Evolutionary conservation across 2,797 vertebrate species (phyloP).

Genomic region (Adrianichthys oophorus): DNA sequence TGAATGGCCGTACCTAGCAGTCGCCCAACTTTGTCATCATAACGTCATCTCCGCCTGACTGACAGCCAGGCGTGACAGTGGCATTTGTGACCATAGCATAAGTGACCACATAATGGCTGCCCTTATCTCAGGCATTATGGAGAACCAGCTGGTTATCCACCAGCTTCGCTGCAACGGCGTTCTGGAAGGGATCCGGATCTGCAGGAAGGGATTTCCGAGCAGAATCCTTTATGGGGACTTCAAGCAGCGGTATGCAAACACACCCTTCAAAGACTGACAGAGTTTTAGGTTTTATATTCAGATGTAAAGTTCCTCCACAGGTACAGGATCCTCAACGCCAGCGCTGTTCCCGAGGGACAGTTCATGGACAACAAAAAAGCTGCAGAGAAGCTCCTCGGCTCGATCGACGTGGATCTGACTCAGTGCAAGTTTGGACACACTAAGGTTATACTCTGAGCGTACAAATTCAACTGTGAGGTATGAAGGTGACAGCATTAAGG

Average conservation of each 20-base stretch:
- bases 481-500: neutral
- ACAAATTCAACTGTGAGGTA: neutral
- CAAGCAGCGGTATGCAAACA: conserved; percentile 19
- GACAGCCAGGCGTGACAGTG: no score
- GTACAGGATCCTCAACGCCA: conserved; percentile 81
- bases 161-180: conserved; percentile 66
- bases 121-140: conserved; percentile 6
- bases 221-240: conserved; percentile 63
- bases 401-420: conserved; percentile 83
- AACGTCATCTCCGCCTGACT: no score
- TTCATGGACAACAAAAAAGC: conserved; percentile 87
- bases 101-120: no score
- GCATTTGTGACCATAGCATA: no score
- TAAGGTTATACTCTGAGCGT: conserved; percentile 70
- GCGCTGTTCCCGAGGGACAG: conserved; percentile 83
- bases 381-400: conserved; percentile 85
- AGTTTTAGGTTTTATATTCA: rapidly evolving
- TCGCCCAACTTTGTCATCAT: no score
- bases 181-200: conserved; percentile 87
- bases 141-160: conserved; percentile 61
- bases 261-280: neutral
- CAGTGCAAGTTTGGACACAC: conserved; percentile 87
- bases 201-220: conserved; percentile 87
- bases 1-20: no score
- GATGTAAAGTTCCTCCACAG: conserved; percentile 8